A percentile compares a stretch with the other conserved stretches of the same genome.
These are phyloP conservation scores for Cheumatopsyche charites DNA, from an alignment of 1,140 invertebrate species.

Conservation along the genomic window DNA sequence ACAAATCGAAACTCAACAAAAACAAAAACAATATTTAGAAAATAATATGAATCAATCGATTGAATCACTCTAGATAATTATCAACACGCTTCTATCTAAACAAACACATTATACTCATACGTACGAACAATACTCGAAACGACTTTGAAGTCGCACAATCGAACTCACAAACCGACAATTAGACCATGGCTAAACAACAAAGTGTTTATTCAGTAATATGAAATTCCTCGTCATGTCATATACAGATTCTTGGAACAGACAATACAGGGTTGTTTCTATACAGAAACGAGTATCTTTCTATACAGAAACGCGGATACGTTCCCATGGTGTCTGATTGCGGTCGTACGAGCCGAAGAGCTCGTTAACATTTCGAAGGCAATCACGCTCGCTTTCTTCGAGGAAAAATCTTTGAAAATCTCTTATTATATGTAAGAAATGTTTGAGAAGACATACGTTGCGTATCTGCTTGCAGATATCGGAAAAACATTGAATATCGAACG, in stretches of 20 bases:
- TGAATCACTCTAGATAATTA: no score
- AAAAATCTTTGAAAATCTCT: slow-evolving; percentile 17
- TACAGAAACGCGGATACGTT: slow-evolving; percentile 2
- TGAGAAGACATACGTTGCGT: neutral
- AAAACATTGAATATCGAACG: slow-evolving; percentile 4
- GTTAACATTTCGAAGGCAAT: slow-evolving; percentile 14
- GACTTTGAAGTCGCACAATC: neutral
- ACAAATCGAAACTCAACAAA: no score
- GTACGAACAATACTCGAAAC: neutral
- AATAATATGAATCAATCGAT: no score
- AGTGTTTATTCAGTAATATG: slow-evolving; percentile 2
- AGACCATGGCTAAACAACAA: neutral
- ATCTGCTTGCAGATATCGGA: no score
- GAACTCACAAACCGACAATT: neutral
- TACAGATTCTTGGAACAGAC: no score
- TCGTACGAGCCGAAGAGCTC: slow-evolving; percentile 18
- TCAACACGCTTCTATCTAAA: no score
- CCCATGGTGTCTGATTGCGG: slow-evolving; percentile 1
- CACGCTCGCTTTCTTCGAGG: neutral
- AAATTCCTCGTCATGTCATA: neutral
- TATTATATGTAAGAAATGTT: no score
- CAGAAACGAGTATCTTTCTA: no score
- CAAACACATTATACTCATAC: neutral
- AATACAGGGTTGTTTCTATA: no score
- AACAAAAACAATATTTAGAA: no score